Evolutionary conservation across 2,888 invertebrate species (phyloP), one percentile per base, ranked within the genome.

Genomic region (Mesopsocus fuscifrons): DNA sequence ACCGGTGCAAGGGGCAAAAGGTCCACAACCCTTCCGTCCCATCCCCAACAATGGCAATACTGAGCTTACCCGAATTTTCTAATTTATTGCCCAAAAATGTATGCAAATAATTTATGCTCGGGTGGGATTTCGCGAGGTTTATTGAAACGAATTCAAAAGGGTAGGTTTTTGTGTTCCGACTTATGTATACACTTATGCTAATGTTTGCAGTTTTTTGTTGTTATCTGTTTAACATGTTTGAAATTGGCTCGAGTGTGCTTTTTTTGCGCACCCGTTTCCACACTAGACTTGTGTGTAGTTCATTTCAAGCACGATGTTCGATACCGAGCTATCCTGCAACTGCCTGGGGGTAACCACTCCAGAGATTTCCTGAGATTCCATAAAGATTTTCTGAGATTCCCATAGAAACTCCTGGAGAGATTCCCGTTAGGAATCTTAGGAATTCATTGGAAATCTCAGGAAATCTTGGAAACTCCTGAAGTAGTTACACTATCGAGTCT

Each of bases 161-260:
- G 26, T 6, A 26, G 26, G 26, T 38, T 38, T 5, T 38, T 38
- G 6, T 38, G 6, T 38, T 20, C n/a, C 13, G 20, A 38, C 38
- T 38, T 38, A 38, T 38, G 38, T 38, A 38, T 38, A 38, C 38
- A 38, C 38, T 38, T 38, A 38, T 38, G 38, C 38, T 38, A 38
- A 38, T 38, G 38, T 38, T 38, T 38, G 38, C 38, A 18, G 38
- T 38, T 38, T 38, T 38, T 38, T 38, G 18, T 38, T 38, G 21
- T 38, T 20, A 20, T 38, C 38, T 20, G 17, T 38, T 38, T 38
- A 38, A 38, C 38, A 38, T 38, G 38, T 38, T 38, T 38, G 38
- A 38, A 38, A 38, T 38, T 38, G 38, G 38, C 21, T 38, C 17
- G 20, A 38, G 38, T 18, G 38, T 26, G 26, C 26, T 6, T 6